phyloP scores from a whole-genome alignment of 2,797 vertebrate species.

The Denticeps clupeoides region DNA sequence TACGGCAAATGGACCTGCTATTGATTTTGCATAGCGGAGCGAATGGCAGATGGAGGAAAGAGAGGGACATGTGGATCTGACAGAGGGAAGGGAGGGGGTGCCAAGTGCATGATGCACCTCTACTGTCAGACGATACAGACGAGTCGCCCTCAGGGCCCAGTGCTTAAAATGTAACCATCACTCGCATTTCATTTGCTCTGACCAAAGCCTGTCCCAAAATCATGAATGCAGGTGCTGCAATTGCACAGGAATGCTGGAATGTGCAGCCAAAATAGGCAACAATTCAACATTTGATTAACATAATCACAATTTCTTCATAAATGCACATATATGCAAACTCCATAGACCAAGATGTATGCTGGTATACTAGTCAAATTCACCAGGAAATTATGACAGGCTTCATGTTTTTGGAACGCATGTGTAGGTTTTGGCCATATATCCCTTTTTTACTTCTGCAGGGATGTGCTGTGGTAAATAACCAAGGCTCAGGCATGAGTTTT shows the following conservation, averaged over 20 bases:
- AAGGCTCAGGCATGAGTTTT: no score
- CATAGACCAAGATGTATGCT: no score
- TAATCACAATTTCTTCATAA: no score
- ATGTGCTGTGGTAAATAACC: no score
- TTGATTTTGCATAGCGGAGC: constrained; percentile 56
- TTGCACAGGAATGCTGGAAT: background rate
- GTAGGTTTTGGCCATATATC: no score
- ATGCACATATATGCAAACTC: no score
- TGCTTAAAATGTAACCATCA: constrained; percentile 17
- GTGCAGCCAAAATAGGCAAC: background rate
- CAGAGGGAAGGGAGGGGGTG: constrained; percentile 21
- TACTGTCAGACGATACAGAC: constrained; percentile 43
- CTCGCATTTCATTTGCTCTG: constrained; percentile 23
- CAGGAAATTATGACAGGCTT: no score
- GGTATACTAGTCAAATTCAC: no score
- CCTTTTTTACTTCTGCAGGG: no score
- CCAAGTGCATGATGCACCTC: constrained; percentile 26
- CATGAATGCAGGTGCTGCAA: constrained; percentile 16
- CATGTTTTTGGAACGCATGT: no score
- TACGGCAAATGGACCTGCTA: constrained; percentile 64
- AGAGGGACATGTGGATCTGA: constrained; percentile 45
- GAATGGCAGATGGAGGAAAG: constrained; percentile 29
- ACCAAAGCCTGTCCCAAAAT: constrained; percentile 21
- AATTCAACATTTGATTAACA: no score
- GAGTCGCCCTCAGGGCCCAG: constrained; percentile 19